phyloP scores from a whole-genome alignment of 30 jellyfish, hydroid and myxozoan species.

The Aurelia aurita complex sp. Pacific region DNA sequence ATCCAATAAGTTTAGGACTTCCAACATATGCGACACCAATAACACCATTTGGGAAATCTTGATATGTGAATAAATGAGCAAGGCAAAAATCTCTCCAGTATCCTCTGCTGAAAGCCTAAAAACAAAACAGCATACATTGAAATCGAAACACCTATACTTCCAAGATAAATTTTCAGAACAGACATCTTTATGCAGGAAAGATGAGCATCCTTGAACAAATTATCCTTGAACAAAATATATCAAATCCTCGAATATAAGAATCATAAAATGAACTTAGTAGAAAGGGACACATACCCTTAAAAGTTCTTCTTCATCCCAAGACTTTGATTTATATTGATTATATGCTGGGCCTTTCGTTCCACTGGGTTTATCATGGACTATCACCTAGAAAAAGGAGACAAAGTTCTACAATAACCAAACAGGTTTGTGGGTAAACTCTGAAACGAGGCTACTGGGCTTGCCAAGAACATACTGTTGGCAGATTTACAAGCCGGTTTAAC shows the following conservation, averaged over 20 bases:
- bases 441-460: no score
- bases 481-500: no score
- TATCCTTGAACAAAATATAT: no score
- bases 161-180: no score
- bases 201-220: no score
- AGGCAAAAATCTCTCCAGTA: slow-evolving; percentile 78
- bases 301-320: slow-evolving; percentile 61
- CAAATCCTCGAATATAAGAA: no score
- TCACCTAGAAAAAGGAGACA: slow-evolving; percentile 21
- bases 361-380: slow-evolving; percentile 57
- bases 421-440: no score
- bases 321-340: slow-evolving; percentile 17
- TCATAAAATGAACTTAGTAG: no score
- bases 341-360: slow-evolving; percentile 46
- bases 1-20: slow-evolving; percentile 35
- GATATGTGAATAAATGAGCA: slow-evolving; percentile 91
- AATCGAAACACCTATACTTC: no score
- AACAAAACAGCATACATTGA: background rate
- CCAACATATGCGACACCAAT: slow-evolving; percentile 97
- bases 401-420: no score
- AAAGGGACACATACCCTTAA: slow-evolving; percentile 12
- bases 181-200: no score
- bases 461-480: no score
- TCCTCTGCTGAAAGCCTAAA: slow-evolving; percentile 84
- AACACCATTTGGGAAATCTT: slow-evolving; percentile 87